These are phyloP conservation scores for Rhea pennata DNA, from an alignment of 2,113 vertebrate genomes.

Conservation along the genomic window DNA sequence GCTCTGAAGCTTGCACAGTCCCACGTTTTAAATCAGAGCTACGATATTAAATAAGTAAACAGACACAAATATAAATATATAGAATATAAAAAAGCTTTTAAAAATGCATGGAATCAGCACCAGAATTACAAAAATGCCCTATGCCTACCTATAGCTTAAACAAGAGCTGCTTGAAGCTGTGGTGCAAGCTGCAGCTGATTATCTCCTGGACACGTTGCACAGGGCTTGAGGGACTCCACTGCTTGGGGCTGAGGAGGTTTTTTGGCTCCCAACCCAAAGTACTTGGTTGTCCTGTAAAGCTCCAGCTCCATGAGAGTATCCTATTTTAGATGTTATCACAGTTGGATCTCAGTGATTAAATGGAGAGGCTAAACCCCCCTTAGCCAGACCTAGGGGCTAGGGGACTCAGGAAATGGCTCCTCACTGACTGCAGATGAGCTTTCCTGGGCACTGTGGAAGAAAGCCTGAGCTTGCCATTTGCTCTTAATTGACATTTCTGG, in stretches of 20 bases:
- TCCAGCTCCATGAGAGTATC: neutral
- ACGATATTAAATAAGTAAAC: slow-evolving; percentile 24
- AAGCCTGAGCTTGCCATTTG: slow-evolving; percentile 4
- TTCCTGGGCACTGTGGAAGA: neutral
- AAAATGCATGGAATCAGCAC: slow-evolving; percentile 2
- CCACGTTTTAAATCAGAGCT: slow-evolving; percentile 45
- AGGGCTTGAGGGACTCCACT: neutral
- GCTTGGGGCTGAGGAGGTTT: neutral
- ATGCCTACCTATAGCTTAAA: neutral
- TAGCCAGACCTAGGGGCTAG: neutral
- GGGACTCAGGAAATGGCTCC: neutral
- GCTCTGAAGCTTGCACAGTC: slow-evolving; percentile 5
- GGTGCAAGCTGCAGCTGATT: neutral
- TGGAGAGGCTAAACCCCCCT: neutral
- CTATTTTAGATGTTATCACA: neutral
- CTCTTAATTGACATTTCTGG: slow-evolving; percentile 2
- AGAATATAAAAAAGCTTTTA: slow-evolving; percentile 3
- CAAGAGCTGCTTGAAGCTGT: neutral
- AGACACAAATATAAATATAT: neutral
- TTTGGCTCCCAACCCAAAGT: neutral
- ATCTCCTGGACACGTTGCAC: neutral
- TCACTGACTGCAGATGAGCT: neutral
- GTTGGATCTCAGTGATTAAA: slow-evolving; percentile 31
- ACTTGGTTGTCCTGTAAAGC: neutral
- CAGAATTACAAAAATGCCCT: neutral